Evolutionary conservation across 2,888 invertebrate genomes (phyloP).

Genomic region (Quadroppia sp.): DNA sequence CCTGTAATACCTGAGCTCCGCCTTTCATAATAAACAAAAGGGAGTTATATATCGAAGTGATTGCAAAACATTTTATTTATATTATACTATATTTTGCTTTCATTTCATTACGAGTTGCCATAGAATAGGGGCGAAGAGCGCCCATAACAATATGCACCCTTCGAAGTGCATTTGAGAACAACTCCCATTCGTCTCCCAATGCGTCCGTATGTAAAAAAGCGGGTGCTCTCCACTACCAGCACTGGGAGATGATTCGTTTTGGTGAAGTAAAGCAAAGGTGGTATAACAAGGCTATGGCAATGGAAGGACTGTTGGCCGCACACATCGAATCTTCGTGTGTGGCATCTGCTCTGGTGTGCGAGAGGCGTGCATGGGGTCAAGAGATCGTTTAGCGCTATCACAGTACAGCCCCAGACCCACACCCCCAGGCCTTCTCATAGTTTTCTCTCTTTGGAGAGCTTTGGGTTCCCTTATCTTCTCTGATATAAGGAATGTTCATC

Average conservation of each 20-base stretch:
- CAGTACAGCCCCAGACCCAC: constrained; percentile 31
- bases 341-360: constrained; percentile 33
- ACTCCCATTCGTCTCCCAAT: constrained; percentile 34
- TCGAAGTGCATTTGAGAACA: constrained; percentile 16
- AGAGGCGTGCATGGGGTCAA: constrained; percentile 34
- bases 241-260: background rate
- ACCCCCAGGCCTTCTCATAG: constrained; percentile 28
- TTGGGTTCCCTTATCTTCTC: background rate
- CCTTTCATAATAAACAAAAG: constrained; percentile 10
- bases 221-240: constrained; percentile 33
- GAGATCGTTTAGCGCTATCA: constrained; percentile 38
- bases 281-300: constrained; percentile 1
- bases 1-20: background rate
- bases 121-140: background rate
- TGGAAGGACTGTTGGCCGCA: constrained; percentile 18
- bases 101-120: background rate
- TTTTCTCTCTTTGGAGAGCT: constrained; percentile 15
- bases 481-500: background rate
- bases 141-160: background rate
- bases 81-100: constrained; percentile 15
- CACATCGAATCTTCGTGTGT: constrained; percentile 35
- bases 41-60: background rate
- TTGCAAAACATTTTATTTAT: background rate
- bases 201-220: constrained; percentile 25
- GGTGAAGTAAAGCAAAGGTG: constrained; percentile 1